Evolutionary conservation across 1,140 invertebrate species (phyloP).

Genomic region (Polypedilum pembai): DNA sequence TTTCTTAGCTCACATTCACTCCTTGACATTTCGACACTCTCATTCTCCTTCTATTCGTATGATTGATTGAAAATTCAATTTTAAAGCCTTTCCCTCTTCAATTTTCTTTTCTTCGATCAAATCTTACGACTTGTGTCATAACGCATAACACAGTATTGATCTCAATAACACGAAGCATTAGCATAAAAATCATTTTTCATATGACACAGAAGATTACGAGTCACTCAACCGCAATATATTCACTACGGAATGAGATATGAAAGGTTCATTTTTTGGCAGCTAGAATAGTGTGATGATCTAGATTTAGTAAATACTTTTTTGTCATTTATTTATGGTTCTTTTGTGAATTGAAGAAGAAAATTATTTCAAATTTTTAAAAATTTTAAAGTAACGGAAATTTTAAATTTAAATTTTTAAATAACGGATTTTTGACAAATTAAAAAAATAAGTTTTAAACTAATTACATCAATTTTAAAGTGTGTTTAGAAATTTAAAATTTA

Average conservation of each 20-base stretch:
- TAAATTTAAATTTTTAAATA: too few relatives aligned
- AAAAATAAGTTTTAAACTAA: too few relatives aligned
- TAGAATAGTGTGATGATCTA: background rate
- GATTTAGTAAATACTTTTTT: background rate
- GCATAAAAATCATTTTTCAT: constrained; percentile 25
- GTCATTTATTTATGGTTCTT: too few relatives aligned
- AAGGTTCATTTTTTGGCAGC: background rate
- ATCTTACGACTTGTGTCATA: background rate
- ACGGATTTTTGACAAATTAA: too few relatives aligned
- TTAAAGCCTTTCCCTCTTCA: background rate
- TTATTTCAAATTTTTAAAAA: too few relatives aligned
- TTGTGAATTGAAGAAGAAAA: too few relatives aligned
- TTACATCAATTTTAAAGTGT: too few relatives aligned
- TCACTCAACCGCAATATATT: background rate
- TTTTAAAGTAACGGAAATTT: too few relatives aligned
- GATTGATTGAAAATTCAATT: background rate
- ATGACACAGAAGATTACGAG: constrained; percentile 1
- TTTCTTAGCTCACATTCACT: background rate
- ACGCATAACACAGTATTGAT: background rate
- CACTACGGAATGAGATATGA: background rate
- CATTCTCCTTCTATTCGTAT: background rate
- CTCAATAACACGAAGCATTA: background rate
- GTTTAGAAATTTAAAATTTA: too few relatives aligned
- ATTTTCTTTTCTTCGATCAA: too few relatives aligned
- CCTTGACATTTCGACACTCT: background rate